phyloP scores from a whole-genome alignment of 2,797 vertebrate species.

The Caiman crocodilus region DNA sequence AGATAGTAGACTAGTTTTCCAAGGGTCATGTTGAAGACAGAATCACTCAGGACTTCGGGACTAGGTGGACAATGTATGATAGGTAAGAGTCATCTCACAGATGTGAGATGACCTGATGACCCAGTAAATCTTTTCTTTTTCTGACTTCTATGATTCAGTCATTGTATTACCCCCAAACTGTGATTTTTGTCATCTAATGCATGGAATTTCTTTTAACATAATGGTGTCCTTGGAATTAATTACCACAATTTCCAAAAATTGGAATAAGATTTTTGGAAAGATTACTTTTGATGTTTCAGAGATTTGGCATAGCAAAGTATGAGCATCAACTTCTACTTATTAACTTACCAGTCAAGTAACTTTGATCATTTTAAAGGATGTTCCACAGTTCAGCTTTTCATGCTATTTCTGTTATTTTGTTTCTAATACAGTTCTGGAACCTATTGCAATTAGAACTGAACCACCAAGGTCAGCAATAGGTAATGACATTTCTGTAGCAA shows the following conservation, averaged over 20 bases:
- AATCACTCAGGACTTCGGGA: neutral
- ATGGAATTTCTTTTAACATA: neutral
- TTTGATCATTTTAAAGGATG: neutral
- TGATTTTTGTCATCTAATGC: neutral
- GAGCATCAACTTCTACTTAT: neutral
- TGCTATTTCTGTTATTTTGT: conserved; percentile 62
- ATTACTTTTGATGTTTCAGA: neutral
- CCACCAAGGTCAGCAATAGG: conserved; percentile 74
- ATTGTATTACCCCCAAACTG: neutral
- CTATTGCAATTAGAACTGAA: conserved; percentile 73
- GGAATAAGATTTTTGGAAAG: neutral
- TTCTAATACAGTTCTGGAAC: conserved; percentile 69
- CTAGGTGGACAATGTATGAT: neutral
- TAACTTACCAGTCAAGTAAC: neutral
- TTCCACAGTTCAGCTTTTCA: conserved; percentile 27
- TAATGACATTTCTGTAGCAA: conserved; percentile 69
- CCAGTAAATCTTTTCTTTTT: neutral
- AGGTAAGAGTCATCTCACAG: no score
- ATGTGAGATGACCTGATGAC: no score
- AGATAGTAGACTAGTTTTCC: neutral
- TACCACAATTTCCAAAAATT: neutral
- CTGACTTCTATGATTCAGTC: neutral
- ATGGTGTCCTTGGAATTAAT: neutral
- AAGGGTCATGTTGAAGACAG: neutral
- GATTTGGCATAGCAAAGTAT: neutral